These are phyloP conservation scores for Vombatus ursinus DNA, from an alignment of 2,113 vertebrate genomes.

Conservation along the genomic window DNA sequence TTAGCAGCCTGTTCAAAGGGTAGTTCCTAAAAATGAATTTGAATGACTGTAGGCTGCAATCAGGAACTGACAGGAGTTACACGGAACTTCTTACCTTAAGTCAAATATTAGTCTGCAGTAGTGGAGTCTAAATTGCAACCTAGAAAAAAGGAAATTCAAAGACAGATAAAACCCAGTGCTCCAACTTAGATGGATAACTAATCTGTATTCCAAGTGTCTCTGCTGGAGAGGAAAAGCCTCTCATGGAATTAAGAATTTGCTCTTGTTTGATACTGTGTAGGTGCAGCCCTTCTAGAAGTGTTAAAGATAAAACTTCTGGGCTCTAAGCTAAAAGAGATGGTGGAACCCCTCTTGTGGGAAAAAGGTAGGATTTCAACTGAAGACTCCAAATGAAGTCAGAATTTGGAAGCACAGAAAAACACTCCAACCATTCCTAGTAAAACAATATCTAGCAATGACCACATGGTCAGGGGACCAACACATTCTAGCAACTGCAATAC, in stretches of 20 bases:
- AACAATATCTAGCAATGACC: not conserved
- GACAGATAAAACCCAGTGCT: not conserved
- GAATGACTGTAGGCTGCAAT: not conserved
- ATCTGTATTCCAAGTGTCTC: not conserved
- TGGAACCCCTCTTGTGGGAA: not conserved
- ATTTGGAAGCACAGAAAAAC: not conserved
- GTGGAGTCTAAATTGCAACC: not conserved
- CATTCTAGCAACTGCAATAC: not conserved
- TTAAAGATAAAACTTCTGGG: not conserved
- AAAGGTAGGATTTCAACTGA: not conserved
- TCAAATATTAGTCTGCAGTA: not conserved
- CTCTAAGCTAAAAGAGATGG: not conserved
- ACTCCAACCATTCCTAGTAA: not conserved
- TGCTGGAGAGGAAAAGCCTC: not conserved
- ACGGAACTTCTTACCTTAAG: not conserved
- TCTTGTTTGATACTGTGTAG: not conserved
- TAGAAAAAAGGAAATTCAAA: not conserved
- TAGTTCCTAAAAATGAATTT: not conserved
- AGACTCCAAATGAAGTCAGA: not conserved
- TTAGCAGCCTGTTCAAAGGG: not conserved
- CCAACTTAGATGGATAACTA: not conserved
- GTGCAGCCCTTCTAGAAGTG: not conserved
- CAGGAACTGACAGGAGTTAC: not conserved
- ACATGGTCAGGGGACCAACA: not conserved
- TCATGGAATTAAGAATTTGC: not conserved